Base-by-base conservation (phyloP, 2,113 vertebrate genomes). In the Mormyrus lacerda region DNA sequence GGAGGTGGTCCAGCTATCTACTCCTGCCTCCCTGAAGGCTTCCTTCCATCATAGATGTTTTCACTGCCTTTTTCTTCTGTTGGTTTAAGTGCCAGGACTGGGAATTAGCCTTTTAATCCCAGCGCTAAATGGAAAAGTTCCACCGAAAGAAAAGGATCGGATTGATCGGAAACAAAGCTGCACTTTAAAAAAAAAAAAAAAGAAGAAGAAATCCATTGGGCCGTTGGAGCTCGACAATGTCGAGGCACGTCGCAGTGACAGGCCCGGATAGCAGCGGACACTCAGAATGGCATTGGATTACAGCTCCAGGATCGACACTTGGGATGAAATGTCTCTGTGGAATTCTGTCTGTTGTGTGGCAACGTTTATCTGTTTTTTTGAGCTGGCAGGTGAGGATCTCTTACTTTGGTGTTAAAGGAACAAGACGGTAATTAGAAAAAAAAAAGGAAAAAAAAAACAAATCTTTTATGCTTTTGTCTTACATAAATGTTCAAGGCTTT, bases 211-310 rank as follows among this genome's bases (percentile, higher is more conserved):
- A 79, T 79, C 35, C 94, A 94, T 91, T 93, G 93, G 95, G 83
- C 94, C 93, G 93, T 95, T 96, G 96, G 95, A 96, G 95, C 93
- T 92, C 92, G 91, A 94, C 93, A 94, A 90, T 95, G 95, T 96
- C 90, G 94, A 95, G 95, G 94, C 96, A 95, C 93, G 95, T 95
- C 94, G 93, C 91, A 87, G 93, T 91, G 92, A 93, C 95, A 94
- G 91, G 93, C 94, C 93, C 89, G 93, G 93, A 95, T 96, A 94
- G 93, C 93, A 91, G 58, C 55, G 93, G 95, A 96, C 95, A 96
- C 94, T 92, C 94, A 96, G 95, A 96, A 95, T 94, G 95, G 96
- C 94, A 93, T 97, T 96, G 95, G 94, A 95, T 97, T 97, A 96
- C 96, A 96, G 95, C 94, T 95, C 93, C 91, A 92, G 94, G 92